Evolutionary conservation across 1,140 invertebrate species (phyloP).

Genomic region (Mesaphorura yosii): DNA sequence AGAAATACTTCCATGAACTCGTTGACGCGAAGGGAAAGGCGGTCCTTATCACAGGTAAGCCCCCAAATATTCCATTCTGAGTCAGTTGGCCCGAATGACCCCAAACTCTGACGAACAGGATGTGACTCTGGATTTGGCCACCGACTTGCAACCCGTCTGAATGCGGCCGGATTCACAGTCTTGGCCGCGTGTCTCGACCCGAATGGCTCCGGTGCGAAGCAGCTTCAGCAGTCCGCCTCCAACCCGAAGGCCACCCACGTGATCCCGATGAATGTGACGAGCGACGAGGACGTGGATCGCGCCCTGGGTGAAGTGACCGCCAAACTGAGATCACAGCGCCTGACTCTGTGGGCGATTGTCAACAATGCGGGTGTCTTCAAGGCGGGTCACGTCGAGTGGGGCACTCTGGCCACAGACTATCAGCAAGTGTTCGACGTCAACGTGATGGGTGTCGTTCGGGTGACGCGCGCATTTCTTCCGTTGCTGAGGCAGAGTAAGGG

Average conservation of each 20-base stretch:
- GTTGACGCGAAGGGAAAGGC: background rate
- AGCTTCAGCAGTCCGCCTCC: conserved; percentile 33
- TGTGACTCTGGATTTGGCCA: conserved; percentile 39
- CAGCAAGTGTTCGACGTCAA: conserved; percentile 43
- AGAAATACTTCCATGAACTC: background rate
- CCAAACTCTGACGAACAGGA: conserved; percentile 32
- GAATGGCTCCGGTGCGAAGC: conserved; percentile 38
- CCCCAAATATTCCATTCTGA: background rate
- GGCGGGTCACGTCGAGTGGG: conserved; percentile 45
- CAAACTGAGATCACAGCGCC: conserved; percentile 17
- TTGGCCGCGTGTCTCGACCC: conserved; percentile 42
- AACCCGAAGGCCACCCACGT: conserved; percentile 31
- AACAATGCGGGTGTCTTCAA: conserved; percentile 63
- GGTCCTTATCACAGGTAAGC: background rate
- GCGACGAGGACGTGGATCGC: conserved; percentile 32
- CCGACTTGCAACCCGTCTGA: conserved; percentile 36
- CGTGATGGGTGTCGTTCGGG: conserved; percentile 41
- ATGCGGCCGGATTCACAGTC: conserved; percentile 38
- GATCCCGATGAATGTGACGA: conserved; percentile 36
- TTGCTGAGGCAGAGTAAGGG: conserved; percentile 36
- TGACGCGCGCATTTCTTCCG: conserved; percentile 42
- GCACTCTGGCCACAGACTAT: conserved; percentile 32
- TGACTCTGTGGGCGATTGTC: conserved; percentile 70
- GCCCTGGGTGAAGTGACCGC: conserved; percentile 15
- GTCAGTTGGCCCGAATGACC: background rate